Evolutionary conservation across 2,797 vertebrate genomes (phyloP).

Genomic region (Mus caroli): DNA sequence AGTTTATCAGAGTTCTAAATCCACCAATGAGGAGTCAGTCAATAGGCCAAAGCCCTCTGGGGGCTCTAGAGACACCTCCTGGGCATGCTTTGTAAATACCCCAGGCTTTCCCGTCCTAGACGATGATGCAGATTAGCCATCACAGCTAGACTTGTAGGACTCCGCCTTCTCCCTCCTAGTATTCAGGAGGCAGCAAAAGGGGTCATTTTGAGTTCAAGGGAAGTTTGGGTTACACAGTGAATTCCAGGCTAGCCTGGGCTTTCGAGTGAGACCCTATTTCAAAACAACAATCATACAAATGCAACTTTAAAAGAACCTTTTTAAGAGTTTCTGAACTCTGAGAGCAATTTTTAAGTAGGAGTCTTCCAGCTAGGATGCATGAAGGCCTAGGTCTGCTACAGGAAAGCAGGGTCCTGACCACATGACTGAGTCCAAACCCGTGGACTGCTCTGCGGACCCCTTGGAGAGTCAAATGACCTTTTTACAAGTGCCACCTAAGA

Average conservation of each 20-base stretch:
- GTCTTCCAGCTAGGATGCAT: neutral
- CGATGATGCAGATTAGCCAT: neutral
- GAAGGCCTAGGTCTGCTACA: neutral
- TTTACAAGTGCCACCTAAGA: neutral
- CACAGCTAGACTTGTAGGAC: neutral
- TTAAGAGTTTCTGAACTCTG: slow-evolving; percentile 3
- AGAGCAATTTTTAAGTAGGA: neutral
- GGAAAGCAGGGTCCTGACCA: neutral
- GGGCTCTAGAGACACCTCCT: neutral
- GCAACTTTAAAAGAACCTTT: neutral
- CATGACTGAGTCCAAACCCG: neutral
- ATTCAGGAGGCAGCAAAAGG: neutral
- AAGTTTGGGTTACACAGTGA: neutral
- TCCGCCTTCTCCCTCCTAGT: neutral
- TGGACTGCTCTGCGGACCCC: neutral
- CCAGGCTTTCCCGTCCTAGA: neutral
- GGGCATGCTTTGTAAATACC: neutral
- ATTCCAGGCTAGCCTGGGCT: neutral
- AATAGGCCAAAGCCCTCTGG: neutral
- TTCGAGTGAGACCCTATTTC: neutral
- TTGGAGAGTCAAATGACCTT: neutral
- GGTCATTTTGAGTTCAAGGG: neutral
- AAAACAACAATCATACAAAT: neutral
- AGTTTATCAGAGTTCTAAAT: neutral
- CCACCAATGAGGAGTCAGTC: neutral